Evolutionary conservation across 2,113 vertebrate species (phyloP), one percentile per base, ranked within the genome.

Genomic region (Hippocampus barbouri): DNA sequence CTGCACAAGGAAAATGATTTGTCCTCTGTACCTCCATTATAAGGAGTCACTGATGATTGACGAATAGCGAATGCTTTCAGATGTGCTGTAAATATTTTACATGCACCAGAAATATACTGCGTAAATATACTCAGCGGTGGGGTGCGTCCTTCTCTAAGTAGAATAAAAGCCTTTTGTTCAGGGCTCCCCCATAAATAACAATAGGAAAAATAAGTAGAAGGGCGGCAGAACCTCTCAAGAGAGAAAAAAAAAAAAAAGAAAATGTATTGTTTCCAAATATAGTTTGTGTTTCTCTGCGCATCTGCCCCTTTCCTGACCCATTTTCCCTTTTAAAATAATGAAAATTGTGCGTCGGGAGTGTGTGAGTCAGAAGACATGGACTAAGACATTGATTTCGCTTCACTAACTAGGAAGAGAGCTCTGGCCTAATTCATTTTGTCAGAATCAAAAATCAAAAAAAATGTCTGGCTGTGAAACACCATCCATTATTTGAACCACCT

Each of bases 91-190:
- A 69, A 68, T 75, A 73, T 69, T 57, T 73, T 64, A 67, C 21
- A 75, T 51, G 43, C 38, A 47, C 16, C 21, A 25, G 70, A 68
- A 76, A 73, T 73, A 73, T 47, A 62, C 21, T 70, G 63, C 62
- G 21, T 16, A 45, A 18, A 27, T 30, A 49, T 9, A 20, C 43
- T 45, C 4, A 0, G 27, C 21, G 3, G 47, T 47, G 41, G 68
- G 40, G 66, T 23, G n/a, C 60, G 20, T 60, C 38, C 54, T 68
- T 66, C 20, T 45, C n/a, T 64, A 41, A 74, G 54, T 59, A 45
- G 45, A 54, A 53, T 53, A 68, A 68, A 69, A 72, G 68, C 59
- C 21, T 12, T 65, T 73, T 66, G 25, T 72, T 61, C 41, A 73
- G 60, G 5, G 10, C 64, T 62, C 49, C 62, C 38, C 21, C 23